Conservation (phyloP, 2,113 vertebrate genomes). For the Syngnathus scovelli region DNA sequence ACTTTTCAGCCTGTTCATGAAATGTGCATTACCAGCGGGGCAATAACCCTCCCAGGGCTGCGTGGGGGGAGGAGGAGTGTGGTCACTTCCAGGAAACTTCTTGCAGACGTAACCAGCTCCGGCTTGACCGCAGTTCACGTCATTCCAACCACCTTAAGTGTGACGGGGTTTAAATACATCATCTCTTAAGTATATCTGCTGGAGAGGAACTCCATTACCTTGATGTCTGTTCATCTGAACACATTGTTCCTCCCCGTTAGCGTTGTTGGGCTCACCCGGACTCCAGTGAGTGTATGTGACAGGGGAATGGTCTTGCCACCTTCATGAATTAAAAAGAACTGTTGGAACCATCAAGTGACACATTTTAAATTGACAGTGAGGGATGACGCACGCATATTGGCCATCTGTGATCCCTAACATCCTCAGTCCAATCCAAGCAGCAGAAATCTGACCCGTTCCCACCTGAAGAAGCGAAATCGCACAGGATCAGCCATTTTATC, state of each 20-base stretch:
- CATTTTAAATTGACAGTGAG: too few species aligned
- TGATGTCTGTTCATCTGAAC: conserved; percentile 72
- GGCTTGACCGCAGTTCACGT: conserved; percentile 70
- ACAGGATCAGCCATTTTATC: neutral
- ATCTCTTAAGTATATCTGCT: neutral
- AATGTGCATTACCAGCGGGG: conserved; percentile 54
- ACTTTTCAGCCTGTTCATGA: too few species aligned
- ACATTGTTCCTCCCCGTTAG: conserved; percentile 73
- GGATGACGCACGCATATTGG: conserved; percentile 47
- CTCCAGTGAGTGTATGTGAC: conserved; percentile 69
- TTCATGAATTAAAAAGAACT: conserved; percentile 24
- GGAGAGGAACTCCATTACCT: conserved; percentile 41
- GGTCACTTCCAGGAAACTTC: conserved; percentile 60
- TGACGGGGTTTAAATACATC: neutral
- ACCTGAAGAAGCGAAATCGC: conserved; percentile 49
- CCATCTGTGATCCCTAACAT: conserved; percentile 56
- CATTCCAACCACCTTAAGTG: conserved; percentile 68
- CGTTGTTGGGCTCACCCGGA: conserved; percentile 71
- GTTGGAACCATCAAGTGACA: too few species aligned
- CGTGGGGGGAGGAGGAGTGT: conserved; percentile 69
- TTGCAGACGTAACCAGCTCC: conserved; percentile 72
- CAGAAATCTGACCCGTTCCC: conserved; percentile 58
- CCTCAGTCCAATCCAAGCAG: conserved; percentile 70
- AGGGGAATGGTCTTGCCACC: conserved; percentile 68
- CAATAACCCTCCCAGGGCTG: conserved; percentile 73